Base-by-base conservation (phyloP, 1,140 invertebrate genomes). In the Anastatus disparis region DNA sequence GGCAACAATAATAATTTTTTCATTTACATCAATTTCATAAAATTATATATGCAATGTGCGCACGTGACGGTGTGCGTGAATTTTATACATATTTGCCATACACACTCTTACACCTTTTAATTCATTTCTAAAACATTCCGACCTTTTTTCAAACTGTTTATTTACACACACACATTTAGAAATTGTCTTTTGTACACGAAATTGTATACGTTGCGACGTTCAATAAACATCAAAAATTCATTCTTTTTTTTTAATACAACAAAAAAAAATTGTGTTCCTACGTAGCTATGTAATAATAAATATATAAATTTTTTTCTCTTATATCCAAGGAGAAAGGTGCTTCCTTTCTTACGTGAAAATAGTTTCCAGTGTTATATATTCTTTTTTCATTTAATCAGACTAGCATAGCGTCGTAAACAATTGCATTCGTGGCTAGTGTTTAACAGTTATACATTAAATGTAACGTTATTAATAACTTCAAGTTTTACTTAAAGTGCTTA, bases 361-460 rank as follows among this genome's bases (percentile, higher is more conserved):
- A 76, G 71, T 67, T n/a, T 70, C 66, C 65, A 70, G 64, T 71
- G 68, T 40, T n/a, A n/a, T n/a, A n/a, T n/a, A n/a, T n/a, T n/a
- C n/a, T n/a, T n/a, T n/a, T 71, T 48, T 73, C 29, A 62, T 40
- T 67, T 72, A 52, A 64, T 76, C 61, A 74, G 79, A 83, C 81
- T 84, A 83, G 81, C 72, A 79, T 76, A 76, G 74, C 73, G 66
- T 63, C 75, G 44, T 74, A 76, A 66, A 75, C 69, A 66, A 73
- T 80, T 69, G 70, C 71, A 56, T 74, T 68, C 27, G 68, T 75
- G 71, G 77, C 74, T 77, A 77, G 75, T 79, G 79, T 72, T 78
- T 66, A 80, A 79, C 67, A 67, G 63, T 71, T 69, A 59, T 77
- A 74, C 50, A 78, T 58, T 48, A 62, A 66, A 73, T 73, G 72